A percentile compares a stretch with the other conserved stretches of the same genome.
These are phyloP conservation scores for Myotis pilosus DNA, from an alignment of 2,797 vertebrate species.

Conservation along the genomic window DNA sequence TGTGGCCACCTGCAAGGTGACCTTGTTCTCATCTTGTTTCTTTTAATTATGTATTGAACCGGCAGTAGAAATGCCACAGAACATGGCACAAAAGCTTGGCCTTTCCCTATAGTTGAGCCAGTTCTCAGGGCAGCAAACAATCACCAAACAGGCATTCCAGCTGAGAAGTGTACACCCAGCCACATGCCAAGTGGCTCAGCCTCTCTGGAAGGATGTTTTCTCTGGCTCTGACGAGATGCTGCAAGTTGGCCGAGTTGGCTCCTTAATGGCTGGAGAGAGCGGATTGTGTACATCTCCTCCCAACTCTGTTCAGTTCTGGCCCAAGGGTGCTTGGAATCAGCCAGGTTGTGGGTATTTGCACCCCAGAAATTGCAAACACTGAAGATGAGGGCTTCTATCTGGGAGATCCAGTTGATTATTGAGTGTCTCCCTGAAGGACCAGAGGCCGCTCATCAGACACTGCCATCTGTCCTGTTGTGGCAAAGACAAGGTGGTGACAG, in stretches of 20 bases:
- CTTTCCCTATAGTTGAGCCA: not conserved
- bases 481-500: not conserved
- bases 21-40: conserved; percentile 40
- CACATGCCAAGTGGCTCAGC: not conserved
- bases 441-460: not conserved
- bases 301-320: not conserved
- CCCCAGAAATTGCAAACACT: not conserved
- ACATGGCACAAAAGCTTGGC: not conserved
- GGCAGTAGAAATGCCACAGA: not conserved
- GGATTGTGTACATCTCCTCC: not conserved
- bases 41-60: not conserved
- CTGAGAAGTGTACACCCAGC: not conserved
- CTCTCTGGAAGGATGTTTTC: not conserved
- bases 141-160: not conserved
- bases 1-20: not conserved
- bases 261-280: not conserved
- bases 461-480: not conserved
- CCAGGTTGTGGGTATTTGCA: not conserved
- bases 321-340: not conserved
- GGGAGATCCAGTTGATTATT: not conserved
- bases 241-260: not conserved
- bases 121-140: not conserved
- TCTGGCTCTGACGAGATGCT: not conserved
- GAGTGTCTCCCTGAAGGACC: not conserved
- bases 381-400: not conserved